phyloP scores from a whole-genome alignment of 53 echinoderm and acorn worm species.

The Luidia sarsii region DNA sequence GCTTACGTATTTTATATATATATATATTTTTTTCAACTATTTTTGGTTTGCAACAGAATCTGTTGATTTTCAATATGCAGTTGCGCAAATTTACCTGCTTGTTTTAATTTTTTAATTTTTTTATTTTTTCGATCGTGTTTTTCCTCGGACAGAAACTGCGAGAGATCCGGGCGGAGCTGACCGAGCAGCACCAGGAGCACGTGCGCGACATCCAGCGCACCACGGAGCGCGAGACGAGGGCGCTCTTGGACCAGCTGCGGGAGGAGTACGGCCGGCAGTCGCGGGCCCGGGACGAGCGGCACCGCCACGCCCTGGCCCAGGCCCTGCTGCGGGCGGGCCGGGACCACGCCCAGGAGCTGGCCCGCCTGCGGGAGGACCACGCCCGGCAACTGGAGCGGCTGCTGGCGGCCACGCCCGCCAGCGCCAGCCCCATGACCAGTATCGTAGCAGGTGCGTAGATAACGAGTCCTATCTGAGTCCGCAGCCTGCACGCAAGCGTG shows the following conservation, averaged over 20 bases:
- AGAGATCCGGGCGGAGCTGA: conserved; percentile 88
- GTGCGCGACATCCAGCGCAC: conserved; percentile 91
- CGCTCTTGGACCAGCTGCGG: conserved; percentile 74
- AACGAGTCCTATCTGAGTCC: no score
- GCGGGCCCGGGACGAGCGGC: conserved; percentile 70
- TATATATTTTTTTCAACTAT: no score
- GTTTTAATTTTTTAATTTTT: no score
- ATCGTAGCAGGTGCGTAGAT: conserved; percentile 37
- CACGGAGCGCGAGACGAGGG: conserved; percentile 80
- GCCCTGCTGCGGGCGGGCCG: conserved; percentile 83
- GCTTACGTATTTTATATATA: no score
- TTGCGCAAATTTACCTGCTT: no score
- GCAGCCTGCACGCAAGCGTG: no score
- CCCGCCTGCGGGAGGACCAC: conserved; percentile 80
- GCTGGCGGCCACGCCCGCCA: conserved; percentile 52
- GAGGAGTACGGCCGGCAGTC: conserved; percentile 69
- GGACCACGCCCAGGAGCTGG: conserved; percentile 90
- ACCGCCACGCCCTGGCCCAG: conserved; percentile 74
- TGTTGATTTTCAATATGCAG: no score
- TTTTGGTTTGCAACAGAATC: no score
- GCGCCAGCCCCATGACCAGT: conserved; percentile 39
- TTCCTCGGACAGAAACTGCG: conserved; percentile 70
- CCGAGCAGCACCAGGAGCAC: conserved; percentile 89
- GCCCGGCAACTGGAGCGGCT: conserved; percentile 74
- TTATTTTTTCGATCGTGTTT: not conserved